phyloP scores from a whole-genome alignment of 2,113 vertebrate species.

The Stegastes partitus region DNA sequence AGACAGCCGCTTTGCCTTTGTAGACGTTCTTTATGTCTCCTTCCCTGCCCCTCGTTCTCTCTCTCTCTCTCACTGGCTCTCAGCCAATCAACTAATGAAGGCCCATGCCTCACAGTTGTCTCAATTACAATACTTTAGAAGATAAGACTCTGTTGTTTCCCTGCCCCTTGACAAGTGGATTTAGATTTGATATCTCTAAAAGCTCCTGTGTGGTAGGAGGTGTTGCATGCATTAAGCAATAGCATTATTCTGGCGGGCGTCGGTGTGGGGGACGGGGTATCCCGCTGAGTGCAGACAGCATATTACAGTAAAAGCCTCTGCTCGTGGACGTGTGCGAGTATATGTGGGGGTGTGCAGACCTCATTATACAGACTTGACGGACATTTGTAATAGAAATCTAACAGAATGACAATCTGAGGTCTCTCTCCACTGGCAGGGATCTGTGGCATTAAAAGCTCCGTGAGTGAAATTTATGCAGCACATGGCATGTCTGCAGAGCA shows the following conservation, averaged over 20 bases:
- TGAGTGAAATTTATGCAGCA: slow-evolving; percentile 13
- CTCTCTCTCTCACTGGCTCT: slow-evolving; percentile 29
- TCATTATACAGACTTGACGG: slow-evolving; percentile 3
- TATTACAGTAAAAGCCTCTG: slow-evolving; percentile 34
- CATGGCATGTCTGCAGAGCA: slow-evolving; percentile 23
- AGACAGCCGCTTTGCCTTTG: slow-evolving; percentile 54
- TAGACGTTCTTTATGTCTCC: slow-evolving; percentile 49
- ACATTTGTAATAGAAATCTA: neutral
- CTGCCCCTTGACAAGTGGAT: slow-evolving; percentile 57
- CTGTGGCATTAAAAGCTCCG: slow-evolving; percentile 20
- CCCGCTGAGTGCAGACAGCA: slow-evolving; percentile 22
- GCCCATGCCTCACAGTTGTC: slow-evolving; percentile 54
- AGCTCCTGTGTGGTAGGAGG: slow-evolving; percentile 18
- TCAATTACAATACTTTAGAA: slow-evolving; percentile 65
- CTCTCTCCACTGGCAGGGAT: neutral
- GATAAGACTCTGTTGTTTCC: slow-evolving; percentile 52
- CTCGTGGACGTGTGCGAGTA: neutral
- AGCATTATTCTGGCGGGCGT: slow-evolving; percentile 19
- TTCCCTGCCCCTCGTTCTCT: neutral
- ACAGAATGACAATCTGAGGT: slow-evolving; percentile 9
- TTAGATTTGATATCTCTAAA: slow-evolving; percentile 56
- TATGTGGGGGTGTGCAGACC: neutral
- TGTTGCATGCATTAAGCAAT: slow-evolving; percentile 35
- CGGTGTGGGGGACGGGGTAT: slow-evolving; percentile 21
- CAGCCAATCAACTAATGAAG: slow-evolving; percentile 74